Evolutionary conservation across 2,888 invertebrate genomes (phyloP).

Genomic region (Julus scanicus): DNA sequence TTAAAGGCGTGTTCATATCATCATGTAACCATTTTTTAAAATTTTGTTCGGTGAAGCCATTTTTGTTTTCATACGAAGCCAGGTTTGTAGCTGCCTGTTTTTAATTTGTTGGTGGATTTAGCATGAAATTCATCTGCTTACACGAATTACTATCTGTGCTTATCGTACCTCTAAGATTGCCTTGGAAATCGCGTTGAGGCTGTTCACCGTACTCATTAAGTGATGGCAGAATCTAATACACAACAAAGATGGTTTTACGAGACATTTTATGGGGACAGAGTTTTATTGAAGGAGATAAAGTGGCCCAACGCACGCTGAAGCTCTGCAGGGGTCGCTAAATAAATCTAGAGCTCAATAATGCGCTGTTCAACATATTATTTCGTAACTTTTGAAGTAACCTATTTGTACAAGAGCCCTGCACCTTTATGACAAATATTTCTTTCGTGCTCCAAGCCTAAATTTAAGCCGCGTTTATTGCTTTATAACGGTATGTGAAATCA

Average conservation of each 20-base stretch:
- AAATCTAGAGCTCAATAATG: background rate
- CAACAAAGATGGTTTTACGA: conserved; percentile 38
- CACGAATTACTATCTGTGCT: background rate
- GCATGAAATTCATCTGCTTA: background rate
- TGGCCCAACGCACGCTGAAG: background rate
- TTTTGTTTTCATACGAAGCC: background rate
- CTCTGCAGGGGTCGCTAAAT: background rate
- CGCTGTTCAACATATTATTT: background rate
- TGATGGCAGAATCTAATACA: conserved; percentile 10
- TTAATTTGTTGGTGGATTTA: too few species aligned
- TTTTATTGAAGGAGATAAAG: conserved; percentile 29
- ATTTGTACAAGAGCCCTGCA: background rate
- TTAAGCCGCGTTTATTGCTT: background rate
- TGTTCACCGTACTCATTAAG: conserved; percentile 37
- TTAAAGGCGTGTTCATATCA: background rate
- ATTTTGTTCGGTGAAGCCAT: background rate
- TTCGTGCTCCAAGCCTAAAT: background rate
- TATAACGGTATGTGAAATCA: background rate
- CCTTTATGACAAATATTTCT: background rate
- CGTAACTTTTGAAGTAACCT: background rate
- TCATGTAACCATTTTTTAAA: background rate
- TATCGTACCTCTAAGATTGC: background rate
- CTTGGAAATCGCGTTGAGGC: background rate
- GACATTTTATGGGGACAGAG: background rate
- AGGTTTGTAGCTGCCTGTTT: background rate